phyloP scores from a whole-genome alignment of 2,888 invertebrate species.

The Pimpla rufipes region DNA sequence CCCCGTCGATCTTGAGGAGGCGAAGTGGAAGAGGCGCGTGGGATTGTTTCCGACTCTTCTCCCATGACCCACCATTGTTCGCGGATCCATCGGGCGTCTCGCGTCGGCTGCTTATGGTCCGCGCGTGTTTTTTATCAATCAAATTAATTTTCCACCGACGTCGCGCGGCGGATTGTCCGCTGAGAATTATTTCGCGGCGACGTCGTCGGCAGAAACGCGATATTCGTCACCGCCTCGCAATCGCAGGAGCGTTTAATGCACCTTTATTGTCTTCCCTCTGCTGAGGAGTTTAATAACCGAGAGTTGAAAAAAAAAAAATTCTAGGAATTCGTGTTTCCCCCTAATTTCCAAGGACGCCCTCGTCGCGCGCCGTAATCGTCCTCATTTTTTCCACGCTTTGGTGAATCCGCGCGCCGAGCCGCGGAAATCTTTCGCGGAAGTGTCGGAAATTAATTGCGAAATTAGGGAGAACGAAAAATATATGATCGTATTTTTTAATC shows the following conservation, averaged over 20 bases:
- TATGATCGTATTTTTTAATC: background rate
- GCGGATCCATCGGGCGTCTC: slow-evolving; percentile 37
- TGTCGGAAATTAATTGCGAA: background rate
- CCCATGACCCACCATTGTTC: slow-evolving; percentile 65
- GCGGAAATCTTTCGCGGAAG: background rate
- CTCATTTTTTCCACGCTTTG: slow-evolving; percentile 42
- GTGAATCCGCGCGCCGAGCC: slow-evolving; percentile 2
- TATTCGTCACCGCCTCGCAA: background rate
- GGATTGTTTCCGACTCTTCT: slow-evolving; percentile 59
- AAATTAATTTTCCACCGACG: slow-evolving; percentile 38
- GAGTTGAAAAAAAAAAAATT: slow-evolving; percentile 29
- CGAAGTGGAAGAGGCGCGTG: slow-evolving; percentile 53
- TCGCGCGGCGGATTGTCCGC: no score
- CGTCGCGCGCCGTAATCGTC: slow-evolving; percentile 46
- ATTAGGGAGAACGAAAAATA: background rate
- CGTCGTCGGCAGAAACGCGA: background rate
- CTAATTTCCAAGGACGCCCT: slow-evolving; percentile 47
- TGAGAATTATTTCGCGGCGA: background rate
- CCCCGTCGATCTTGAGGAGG: slow-evolving; percentile 63
- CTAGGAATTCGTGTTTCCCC: slow-evolving; percentile 27
- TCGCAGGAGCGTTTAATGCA: slow-evolving; percentile 2
- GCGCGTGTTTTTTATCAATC: slow-evolving; percentile 9
- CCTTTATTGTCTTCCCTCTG: slow-evolving; percentile 5
- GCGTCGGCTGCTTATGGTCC: background rate
- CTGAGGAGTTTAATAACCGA: background rate